Evolutionary conservation across 2,888 invertebrate species (phyloP).

Genomic region (Brassicogethes aeneus): DNA sequence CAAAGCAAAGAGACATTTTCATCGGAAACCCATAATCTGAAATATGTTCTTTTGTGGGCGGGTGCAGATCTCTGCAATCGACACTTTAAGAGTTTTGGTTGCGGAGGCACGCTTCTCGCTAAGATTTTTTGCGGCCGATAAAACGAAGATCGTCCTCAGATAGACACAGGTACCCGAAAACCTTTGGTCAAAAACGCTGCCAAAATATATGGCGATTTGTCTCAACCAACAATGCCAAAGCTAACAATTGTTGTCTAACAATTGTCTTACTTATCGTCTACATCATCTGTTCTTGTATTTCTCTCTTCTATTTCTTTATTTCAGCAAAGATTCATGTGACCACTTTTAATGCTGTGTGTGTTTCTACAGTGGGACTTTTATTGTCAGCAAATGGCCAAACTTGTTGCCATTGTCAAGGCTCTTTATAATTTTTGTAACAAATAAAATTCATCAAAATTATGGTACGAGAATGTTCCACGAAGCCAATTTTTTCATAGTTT

Average conservation of each 20-base stretch:
- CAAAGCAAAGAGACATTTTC: too few relatives aligned
- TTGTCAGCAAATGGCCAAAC: too few relatives aligned
- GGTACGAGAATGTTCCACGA: too few relatives aligned
- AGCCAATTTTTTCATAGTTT: too few relatives aligned
- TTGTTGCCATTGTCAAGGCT: too few relatives aligned
- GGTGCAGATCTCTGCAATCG: slow-evolving; percentile 14
- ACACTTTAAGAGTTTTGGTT: slow-evolving; percentile 12
- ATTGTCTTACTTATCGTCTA: slow-evolving; percentile 27
- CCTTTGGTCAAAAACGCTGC: neutral
- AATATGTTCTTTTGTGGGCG: too few relatives aligned
- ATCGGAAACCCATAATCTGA: too few relatives aligned
- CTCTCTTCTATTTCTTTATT: neutral
- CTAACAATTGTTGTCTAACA: slow-evolving; percentile 11
- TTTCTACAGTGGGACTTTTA: too few relatives aligned
- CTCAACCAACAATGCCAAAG: neutral
- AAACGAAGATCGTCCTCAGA: slow-evolving; percentile 11
- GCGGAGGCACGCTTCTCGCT: slow-evolving; percentile 12
- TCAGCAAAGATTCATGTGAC: too few relatives aligned
- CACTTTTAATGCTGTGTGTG: too few relatives aligned
- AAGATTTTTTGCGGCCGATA: slow-evolving; percentile 12
- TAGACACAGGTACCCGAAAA: slow-evolving; percentile 11
- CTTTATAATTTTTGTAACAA: too few relatives aligned
- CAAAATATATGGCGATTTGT: neutral
- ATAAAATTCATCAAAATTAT: too few relatives aligned
- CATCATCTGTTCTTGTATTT: slow-evolving; percentile 16